These are phyloP conservation scores for Drosophila rellima DNA, from an alignment of 2,888 invertebrate species.

Conservation along the genomic window DNA sequence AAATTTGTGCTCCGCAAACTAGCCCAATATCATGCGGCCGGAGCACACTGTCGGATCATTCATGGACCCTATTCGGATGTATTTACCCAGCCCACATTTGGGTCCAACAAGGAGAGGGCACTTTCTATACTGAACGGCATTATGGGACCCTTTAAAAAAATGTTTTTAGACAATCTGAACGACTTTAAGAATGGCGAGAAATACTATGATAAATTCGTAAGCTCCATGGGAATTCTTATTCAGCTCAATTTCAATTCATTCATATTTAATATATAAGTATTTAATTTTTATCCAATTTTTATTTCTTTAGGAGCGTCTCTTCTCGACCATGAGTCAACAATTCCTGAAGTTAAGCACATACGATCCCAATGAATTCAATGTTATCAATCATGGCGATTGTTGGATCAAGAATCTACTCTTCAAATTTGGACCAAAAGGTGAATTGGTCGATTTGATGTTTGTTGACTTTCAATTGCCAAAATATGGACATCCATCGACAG, in stretches of 20 bases:
- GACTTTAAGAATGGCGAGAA: constrained; percentile 53
- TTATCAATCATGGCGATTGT: constrained; percentile 82
- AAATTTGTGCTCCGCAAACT: constrained; percentile 75
- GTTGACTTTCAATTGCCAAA: constrained; percentile 82
- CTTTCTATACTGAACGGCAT: constrained; percentile 50
- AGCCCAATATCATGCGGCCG: constrained; percentile 84
- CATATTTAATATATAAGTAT: not conserved
- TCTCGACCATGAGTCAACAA: constrained; percentile 49
- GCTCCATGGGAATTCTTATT: not conserved
- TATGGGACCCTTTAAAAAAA: constrained; percentile 42
- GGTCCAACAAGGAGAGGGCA: constrained; percentile 36
- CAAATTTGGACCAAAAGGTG: constrained; percentile 62
- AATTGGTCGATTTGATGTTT: constrained; percentile 71
- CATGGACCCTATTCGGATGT: constrained; percentile 68
- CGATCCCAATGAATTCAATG: constrained; percentile 74
- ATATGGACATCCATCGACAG: constrained; percentile 78
- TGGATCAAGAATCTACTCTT: constrained; percentile 83
- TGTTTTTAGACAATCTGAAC: constrained; percentile 52
- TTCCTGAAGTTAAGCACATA: constrained; percentile 37
- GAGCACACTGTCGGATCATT: constrained; percentile 66
- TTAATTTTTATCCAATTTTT: not conserved
- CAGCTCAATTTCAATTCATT: not conserved
- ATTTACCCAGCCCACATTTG: constrained; percentile 48
- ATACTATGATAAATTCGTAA: constrained; percentile 72
- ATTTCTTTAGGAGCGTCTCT: constrained; percentile 41